phyloP scores from a whole-genome alignment of 2,797 vertebrate genomes.

The Urophycis tenuis region DNA sequence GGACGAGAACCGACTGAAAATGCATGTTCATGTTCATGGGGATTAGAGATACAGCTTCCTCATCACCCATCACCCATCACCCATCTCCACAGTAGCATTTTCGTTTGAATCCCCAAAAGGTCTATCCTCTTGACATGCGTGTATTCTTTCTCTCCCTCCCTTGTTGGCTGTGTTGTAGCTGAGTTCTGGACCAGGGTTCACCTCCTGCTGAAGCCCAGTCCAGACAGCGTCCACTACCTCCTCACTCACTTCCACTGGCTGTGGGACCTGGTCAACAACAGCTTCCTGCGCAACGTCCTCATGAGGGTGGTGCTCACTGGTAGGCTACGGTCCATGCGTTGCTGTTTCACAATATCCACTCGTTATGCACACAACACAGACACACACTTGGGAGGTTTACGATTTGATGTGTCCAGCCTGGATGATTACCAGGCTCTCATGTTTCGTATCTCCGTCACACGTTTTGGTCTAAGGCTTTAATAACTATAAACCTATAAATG shows the following conservation, averaged over 20 bases:
- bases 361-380: not conserved
- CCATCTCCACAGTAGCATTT: not conserved
- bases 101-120: not conserved
- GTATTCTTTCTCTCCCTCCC: not conserved
- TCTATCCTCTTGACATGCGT: not conserved
- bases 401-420: not conserved
- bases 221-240: constrained; percentile 73
- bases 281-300: constrained; percentile 74
- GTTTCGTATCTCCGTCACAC: not conserved
- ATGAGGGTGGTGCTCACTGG: constrained; percentile 86
- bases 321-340: constrained; percentile 45
- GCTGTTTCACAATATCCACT: not conserved
- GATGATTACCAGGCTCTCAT: not conserved
- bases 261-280: constrained; percentile 84
- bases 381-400: not conserved
- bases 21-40: no score
- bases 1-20: no score
- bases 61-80: no score
- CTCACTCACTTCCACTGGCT: constrained; percentile 85
- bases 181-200: constrained; percentile 76
- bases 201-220: constrained; percentile 74
- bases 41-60: no score
- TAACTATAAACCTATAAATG: not conserved
- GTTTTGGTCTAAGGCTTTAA: not conserved
- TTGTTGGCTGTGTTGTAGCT: constrained; percentile 59